Percentiles rank a stretch among this genome's conserved stretches.
These are phyloP conservation scores for Pycnonotus jocosus DNA, from an alignment of 2,113 vertebrate genomes.

Conservation along the genomic window DNA sequence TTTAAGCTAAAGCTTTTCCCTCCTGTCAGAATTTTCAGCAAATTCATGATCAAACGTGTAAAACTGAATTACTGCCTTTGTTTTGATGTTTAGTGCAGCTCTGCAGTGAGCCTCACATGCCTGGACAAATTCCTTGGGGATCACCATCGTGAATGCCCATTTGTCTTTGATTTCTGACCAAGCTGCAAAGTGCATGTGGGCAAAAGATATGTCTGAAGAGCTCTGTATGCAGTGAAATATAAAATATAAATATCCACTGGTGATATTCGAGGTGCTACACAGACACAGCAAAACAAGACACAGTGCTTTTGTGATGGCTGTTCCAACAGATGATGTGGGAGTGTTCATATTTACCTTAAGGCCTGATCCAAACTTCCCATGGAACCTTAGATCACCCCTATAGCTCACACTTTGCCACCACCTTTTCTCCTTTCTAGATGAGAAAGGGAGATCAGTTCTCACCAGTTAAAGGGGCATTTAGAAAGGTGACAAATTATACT, in stretches of 20 bases:
- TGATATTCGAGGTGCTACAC: background rate
- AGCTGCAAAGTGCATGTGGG: background rate
- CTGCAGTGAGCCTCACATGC: background rate
- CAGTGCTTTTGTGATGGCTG: background rate
- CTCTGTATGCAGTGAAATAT: background rate
- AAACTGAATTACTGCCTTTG: background rate
- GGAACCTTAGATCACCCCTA: background rate
- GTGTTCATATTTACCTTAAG: background rate
- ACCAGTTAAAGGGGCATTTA: background rate
- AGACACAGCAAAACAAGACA: background rate
- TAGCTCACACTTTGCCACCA: background rate
- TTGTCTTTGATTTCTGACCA: background rate
- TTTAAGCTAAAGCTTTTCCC: background rate
- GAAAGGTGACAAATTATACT: background rate
- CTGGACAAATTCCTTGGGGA: background rate
- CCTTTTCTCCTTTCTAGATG: background rate
- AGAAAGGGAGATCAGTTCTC: background rate
- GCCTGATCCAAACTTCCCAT: background rate
- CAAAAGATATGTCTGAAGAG: background rate
- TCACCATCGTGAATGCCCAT: accelerated
- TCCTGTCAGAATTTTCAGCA: background rate
- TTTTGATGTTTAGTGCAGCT: background rate
- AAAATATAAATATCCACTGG: background rate
- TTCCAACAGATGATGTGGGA: background rate
- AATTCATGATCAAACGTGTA: background rate